Conservation (phyloP, 2,888 invertebrate genomes). For the Hypercompe scribonia region DNA sequence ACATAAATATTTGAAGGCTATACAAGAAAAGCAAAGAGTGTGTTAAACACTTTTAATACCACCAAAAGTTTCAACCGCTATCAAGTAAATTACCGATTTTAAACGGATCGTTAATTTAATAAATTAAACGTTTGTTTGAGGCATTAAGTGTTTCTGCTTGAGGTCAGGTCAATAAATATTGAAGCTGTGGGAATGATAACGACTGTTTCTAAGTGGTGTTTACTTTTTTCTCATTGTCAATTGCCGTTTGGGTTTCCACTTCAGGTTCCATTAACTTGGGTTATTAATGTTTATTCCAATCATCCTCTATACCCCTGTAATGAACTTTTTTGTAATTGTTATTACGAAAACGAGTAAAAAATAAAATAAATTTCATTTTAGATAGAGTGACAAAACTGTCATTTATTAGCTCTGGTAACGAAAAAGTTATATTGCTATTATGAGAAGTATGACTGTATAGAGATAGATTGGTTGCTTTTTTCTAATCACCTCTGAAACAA, state of each 20-base stretch:
- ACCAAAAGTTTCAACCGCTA: constrained; percentile 19
- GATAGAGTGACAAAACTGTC: too few species aligned
- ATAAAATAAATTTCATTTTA: too few species aligned
- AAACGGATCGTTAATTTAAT: constrained; percentile 38
- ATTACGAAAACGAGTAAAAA: too few species aligned
- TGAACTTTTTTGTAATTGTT: too few species aligned
- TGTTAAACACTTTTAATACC: constrained; percentile 12
- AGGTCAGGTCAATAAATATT: constrained; percentile 41
- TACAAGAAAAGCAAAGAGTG: not conserved
- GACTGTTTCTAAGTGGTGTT: constrained; percentile 12
- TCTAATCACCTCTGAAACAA: too few species aligned
- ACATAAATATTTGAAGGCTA: not conserved
- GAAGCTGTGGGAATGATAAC: constrained; percentile 37
- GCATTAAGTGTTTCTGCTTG: constrained; percentile 9
- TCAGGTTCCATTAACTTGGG: not conserved
- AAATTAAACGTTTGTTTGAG: constrained; percentile 31
- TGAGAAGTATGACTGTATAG: too few species aligned
- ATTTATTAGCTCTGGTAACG: too few species aligned
- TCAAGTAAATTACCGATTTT: constrained; percentile 32
- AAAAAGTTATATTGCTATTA: too few species aligned
- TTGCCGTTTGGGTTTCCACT: not conserved
- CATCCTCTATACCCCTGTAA: too few species aligned
- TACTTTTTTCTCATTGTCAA: not conserved
- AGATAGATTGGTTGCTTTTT: too few species aligned
- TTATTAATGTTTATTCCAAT: not conserved